Base-by-base conservation (phyloP, 1,140 invertebrate species). In the Melipona quadrifasciata region DNA sequence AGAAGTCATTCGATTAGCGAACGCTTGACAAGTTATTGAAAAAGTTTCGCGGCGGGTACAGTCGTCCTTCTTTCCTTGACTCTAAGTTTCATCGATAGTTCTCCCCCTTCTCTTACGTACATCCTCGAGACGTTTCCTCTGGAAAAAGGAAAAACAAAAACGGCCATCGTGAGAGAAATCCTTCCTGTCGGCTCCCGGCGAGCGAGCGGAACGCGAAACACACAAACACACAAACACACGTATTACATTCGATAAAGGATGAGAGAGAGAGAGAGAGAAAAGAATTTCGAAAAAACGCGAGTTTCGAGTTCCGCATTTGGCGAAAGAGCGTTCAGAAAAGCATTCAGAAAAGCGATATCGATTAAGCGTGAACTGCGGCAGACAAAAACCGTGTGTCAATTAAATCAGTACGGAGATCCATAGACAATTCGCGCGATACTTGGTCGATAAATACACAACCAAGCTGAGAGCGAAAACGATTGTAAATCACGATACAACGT, bases 51-150 rank as follows among this genome's bases (percentile, higher is more conserved):
- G 64, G 39, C 39, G 8, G 17, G 8, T 16, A 24, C 51, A 21
- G 19, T 31, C 47, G 79, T 82, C 77, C 82, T 88, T 80, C 51
- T 88, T 82, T 67, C 53, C 58, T 57, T 61, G 82, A 80, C 76
- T 87, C 68, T 85, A 88, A 74, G 57, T 75, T 82, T 82, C 87
- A 57, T 68, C 78, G 76, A 78, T 86, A 86, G 61, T 87, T 89
- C 87, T 53, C 76, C 75, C 64, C 27, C 55, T 78, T n/a, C n/a
- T n/a, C n/a, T n/a, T n/a, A n/a, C n/a, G n/a, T n/a, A n/a, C n/a
- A n/a, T n/a, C n/a, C n/a, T n/a, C n/a, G n/a, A n/a, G n/a, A n/a
- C n/a, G n/a, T n/a, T n/a, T n/a, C n/a, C n/a, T n/a, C n/a, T n/a
- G n/a, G n/a, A n/a, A n/a, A n/a, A n/a, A n/a, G n/a, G n/a, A n/a